A percentile compares a stretch with the other conserved stretches of the same genome.
Evolutionary conservation across 2,113 vertebrate species (phyloP).

Genomic region (Gallinago jamesoni): DNA sequence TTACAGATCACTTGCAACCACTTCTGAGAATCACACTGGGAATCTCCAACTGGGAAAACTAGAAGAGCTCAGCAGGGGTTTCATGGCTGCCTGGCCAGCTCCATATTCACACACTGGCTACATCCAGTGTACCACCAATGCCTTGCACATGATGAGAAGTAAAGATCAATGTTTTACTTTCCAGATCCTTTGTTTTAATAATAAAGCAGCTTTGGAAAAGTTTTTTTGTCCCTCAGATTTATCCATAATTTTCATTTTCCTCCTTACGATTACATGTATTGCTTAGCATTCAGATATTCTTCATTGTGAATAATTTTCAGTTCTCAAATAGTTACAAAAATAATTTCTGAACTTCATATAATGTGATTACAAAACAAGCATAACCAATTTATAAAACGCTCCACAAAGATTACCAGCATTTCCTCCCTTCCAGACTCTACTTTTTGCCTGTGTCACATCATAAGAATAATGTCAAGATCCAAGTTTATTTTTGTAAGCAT

Average conservation of each 20-base stretch:
- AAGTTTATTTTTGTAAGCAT: neutral
- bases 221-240: neutral
- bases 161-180: neutral
- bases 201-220: neutral
- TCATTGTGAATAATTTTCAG: neutral
- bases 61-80: neutral
- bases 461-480: neutral
- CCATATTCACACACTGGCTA: neutral
- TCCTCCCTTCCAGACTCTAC: neutral
- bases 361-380: neutral
- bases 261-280: neutral
- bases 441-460: neutral
- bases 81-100: neutral
- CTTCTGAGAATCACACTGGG: neutral
- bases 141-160: neutral
- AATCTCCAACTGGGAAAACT: neutral
- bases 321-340: neutral
- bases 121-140: neutral
- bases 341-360: neutral
- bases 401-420: neutral
- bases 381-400: neutral
- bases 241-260: neutral
- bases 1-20: neutral
- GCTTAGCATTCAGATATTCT: neutral
- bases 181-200: neutral